These are phyloP conservation scores for Scaptomyza caliginosa DNA, from an alignment of 2,888 invertebrate genomes.

Conservation along the genomic window DNA sequence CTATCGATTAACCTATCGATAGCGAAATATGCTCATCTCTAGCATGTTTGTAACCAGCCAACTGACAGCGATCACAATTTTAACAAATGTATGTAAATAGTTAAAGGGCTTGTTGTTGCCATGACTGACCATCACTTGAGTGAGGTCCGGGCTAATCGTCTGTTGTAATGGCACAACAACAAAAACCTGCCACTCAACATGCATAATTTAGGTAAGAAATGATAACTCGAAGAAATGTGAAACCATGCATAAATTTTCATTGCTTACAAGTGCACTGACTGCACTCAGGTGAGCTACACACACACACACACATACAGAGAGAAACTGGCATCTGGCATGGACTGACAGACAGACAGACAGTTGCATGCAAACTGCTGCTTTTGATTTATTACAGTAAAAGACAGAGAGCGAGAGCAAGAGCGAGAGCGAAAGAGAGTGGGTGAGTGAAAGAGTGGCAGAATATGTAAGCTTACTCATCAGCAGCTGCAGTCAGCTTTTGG, in stretches of 20 bases:
- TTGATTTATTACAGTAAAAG: conserved; percentile 75
- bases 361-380: conserved; percentile 76
- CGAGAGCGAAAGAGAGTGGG: neutral
- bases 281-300: conserved; percentile 38
- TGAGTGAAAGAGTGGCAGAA: conserved; percentile 16
- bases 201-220: conserved; percentile 79
- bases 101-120: conserved; percentile 8
- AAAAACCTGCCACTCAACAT: conserved; percentile 77
- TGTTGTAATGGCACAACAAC: conserved; percentile 61
- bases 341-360: conserved; percentile 22
- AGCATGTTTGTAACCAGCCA: conserved; percentile 11
- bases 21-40: neutral
- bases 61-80: conserved; percentile 29
- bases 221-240: conserved; percentile 82
- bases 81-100: neutral
- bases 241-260: conserved; percentile 81
- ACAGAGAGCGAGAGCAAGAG: conserved; percentile 6
- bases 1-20: too few species aligned
- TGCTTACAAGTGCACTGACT: conserved; percentile 46
- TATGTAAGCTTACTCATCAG: conserved; percentile 62
- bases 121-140: conserved; percentile 50
- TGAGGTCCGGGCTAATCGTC: conserved; percentile 67
- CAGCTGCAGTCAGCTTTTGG: conserved; percentile 67
- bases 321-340: conserved; percentile 19
- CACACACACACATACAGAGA: neutral